Base-by-base conservation (phyloP, 2,888 invertebrate species). In the Heliconius hortense region DNA sequence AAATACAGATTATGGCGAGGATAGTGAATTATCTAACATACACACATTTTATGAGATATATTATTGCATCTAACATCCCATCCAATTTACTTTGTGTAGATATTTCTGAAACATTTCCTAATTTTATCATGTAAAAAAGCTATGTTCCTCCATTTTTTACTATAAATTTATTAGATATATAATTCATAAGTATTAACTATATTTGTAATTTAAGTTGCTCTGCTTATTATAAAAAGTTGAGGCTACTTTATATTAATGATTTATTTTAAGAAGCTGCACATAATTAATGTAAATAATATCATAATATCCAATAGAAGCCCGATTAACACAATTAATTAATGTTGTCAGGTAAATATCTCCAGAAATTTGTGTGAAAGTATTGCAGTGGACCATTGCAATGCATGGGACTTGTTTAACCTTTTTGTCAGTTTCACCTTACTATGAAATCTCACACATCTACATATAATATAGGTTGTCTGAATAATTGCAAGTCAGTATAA, bases 1-100 rank as follows among this genome's bases (percentile, higher is more conserved):
- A 31, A 56, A n/a, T n/a, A 69, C 21, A 53, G n/a, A 56, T 56
- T 69, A 56, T 35, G 69, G 69, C 56, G 31, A 69, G 53, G 31
- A 69, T 69, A 56, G 31, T 56, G 35, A 69, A 31, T 56, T 69
- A 31, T n/a, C 13, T 28, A 69, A 53, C 2, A 11, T 68, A 48
- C 18, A 13, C 15, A 66, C n/a, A 28, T 24, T 48, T 18, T 53
- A 69, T 24, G 31, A 28, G 28, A 53, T 31, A 69, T 15, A 31
- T 66, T 39, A 39, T 69, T 69, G 56, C 69, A n/a, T 68, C 13
- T n/a, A 68, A 8, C 15, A 13, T 56, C 31, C 56, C 56, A 31
- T 56, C 48, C 31, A 31, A 69, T 31, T 28, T n/a, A 15, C 31
- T n/a, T 4, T 56, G 24, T 69, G n/a, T 69, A 35, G 56, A 69